Percentiles rank a stretch among this genome's conserved stretches.
These are phyloP conservation scores for Ecdyonurus torrentis DNA, from an alignment of 2,888 invertebrate genomes.

Conservation along the genomic window DNA sequence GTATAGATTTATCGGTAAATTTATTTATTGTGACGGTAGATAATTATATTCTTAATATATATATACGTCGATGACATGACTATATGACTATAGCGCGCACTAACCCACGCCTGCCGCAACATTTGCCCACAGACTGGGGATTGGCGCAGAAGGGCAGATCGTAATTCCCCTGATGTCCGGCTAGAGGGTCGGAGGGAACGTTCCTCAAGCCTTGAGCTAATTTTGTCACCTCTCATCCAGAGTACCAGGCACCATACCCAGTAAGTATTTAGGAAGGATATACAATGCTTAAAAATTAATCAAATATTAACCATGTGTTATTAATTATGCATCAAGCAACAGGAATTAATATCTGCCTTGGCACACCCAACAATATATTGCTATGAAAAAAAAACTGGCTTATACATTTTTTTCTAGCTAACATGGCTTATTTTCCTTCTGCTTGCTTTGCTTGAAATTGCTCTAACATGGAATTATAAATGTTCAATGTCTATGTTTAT, in stretches of 20 bases:
- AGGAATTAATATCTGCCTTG: not conserved
- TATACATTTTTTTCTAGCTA: no score
- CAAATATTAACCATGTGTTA: not conserved
- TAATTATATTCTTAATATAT: no score
- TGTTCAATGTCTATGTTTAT: no score
- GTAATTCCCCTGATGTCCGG: not conserved
- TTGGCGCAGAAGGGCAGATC: not conserved
- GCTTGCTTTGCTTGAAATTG: no score
- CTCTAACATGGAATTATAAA: no score
- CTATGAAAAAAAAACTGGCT: no score
- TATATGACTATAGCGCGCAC: not conserved
- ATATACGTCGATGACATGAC: no score
- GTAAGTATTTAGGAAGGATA: constrained; percentile 5
- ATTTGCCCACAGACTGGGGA: not conserved
- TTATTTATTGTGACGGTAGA: no score
- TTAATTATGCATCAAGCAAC: not conserved
- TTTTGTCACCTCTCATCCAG: constrained; percentile 17
- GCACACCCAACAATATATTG: no score
- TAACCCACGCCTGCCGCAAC: not conserved
- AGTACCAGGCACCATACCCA: constrained; percentile 15
- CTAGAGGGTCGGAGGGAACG: constrained; percentile 10
- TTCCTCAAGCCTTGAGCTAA: constrained; percentile 17
- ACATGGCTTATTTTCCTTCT: no score
- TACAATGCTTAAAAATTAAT: constrained; percentile 1
- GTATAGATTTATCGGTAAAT: no score